Evolutionary conservation across 2,113 vertebrate species (phyloP).

Genomic region (Antechinus stuartii): DNA sequence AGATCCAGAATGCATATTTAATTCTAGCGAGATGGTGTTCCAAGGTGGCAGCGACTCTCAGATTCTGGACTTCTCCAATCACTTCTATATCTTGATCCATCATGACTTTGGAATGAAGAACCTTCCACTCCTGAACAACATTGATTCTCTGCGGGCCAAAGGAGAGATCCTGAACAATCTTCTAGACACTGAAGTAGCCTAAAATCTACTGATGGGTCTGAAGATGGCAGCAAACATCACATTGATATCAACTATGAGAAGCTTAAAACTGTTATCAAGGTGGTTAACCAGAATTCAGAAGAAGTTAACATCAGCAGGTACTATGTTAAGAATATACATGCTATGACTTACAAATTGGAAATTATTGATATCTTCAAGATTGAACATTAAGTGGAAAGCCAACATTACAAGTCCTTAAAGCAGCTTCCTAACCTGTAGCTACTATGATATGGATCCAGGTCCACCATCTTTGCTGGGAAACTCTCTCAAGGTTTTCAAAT

Average conservation of each 20-base stretch:
- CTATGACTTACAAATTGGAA: slow-evolving; percentile 95
- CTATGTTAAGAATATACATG: slow-evolving; percentile 98
- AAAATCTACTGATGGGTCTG: slow-evolving; percentile 96
- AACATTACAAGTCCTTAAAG: slow-evolving; percentile 94
- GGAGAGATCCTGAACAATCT: slow-evolving; percentile 99
- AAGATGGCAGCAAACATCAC: slow-evolving; percentile 94
- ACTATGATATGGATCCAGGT: slow-evolving; percentile 97
- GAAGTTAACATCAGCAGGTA: slow-evolving; percentile 93
- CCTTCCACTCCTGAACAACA: slow-evolving; percentile 92
- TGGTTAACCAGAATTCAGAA: slow-evolving; percentile 91
- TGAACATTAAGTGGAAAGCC: slow-evolving; percentile 92
- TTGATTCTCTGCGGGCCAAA: slow-evolving; percentile 97
- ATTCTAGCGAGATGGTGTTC: slow-evolving; percentile 96
- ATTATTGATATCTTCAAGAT: slow-evolving; percentile 97
- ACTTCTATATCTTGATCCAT: slow-evolving; percentile 98
- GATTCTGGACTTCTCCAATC: slow-evolving; percentile 97
- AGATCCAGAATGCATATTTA: slow-evolving; percentile 98
- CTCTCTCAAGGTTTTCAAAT: slow-evolving; percentile 97
- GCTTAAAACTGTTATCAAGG: slow-evolving; percentile 96
- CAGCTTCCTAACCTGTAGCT: slow-evolving; percentile 95
- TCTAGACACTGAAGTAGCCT: slow-evolving; percentile 98
- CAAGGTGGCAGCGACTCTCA: slow-evolving; percentile 88
- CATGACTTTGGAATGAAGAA: slow-evolving; percentile 99
- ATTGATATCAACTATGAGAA: slow-evolving; percentile 99
- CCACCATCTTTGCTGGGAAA: slow-evolving; percentile 98